These are phyloP conservation scores for Nematolebias whitei DNA, from an alignment of 2,113 vertebrate genomes.

Conservation along the genomic window DNA sequence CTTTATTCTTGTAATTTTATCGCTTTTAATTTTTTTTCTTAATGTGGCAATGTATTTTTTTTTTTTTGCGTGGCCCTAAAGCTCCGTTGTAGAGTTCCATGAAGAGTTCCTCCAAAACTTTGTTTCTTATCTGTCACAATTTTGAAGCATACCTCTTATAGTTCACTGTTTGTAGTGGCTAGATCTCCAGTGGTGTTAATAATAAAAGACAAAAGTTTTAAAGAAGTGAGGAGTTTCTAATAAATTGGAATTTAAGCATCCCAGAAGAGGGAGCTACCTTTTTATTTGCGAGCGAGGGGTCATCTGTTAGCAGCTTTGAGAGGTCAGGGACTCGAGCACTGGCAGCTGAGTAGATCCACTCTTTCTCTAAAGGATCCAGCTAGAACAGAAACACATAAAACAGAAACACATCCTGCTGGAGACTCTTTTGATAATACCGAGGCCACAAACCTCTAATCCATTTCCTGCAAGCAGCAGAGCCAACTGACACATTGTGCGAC, in stretches of 20 bases:
- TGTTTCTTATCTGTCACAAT: no score
- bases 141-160: no score
- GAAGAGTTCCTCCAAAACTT: no score
- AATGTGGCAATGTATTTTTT: no score
- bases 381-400: conserved; percentile 42
- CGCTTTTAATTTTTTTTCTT: no score
- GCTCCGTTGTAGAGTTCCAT: no score
- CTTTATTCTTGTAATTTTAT: no score
- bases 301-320: conserved; percentile 79
- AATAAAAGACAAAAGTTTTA: neutral
- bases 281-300: conserved; percentile 80
- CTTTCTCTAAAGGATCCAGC: conserved; percentile 83
- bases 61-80: no score
- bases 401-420: conserved; percentile 55
- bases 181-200: neutral
- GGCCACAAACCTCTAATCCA: conserved; percentile 54
- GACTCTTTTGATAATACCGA: conserved; percentile 44
- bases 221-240: neutral
- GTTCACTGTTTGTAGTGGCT: no score
- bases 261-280: conserved; percentile 68
- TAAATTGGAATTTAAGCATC: neutral
- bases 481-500: conserved; percentile 36
- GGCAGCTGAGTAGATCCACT: conserved; percentile 83
- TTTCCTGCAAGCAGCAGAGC: conserved; percentile 48
- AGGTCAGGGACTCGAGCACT: conserved; percentile 77